These are phyloP conservation scores for Tringa solitaria DNA, from an alignment of 2,113 vertebrate genomes.

Conservation along the genomic window DNA sequence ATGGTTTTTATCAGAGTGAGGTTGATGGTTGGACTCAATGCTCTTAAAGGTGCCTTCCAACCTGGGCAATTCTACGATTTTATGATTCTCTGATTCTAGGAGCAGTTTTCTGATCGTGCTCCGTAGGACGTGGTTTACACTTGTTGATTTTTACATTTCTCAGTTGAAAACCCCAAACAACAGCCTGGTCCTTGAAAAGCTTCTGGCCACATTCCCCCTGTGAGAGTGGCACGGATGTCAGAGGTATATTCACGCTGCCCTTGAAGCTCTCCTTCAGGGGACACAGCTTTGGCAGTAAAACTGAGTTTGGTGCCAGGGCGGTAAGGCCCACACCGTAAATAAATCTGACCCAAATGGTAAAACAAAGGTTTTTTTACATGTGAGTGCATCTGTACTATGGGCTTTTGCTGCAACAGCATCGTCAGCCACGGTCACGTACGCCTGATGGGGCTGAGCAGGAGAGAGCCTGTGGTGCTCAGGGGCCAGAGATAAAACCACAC, in stretches of 20 bases:
- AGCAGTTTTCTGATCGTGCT: neutral
- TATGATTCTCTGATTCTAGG: neutral
- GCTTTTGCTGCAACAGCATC: neutral
- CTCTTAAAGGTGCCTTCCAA: no score
- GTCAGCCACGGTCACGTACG: accelerated
- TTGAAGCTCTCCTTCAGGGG: neutral
- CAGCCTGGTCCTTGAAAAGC: neutral
- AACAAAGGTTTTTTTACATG: neutral
- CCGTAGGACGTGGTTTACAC: neutral
- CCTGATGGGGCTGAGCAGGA: neutral
- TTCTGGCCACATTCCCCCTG: neutral
- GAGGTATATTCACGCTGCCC: neutral
- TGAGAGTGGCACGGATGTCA: neutral
- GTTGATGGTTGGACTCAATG: no score
- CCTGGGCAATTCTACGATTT: no score
- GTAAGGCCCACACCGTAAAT: neutral
- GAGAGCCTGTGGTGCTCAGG: neutral
- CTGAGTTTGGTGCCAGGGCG: neutral
- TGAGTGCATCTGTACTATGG: neutral
- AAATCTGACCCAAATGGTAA: neutral
- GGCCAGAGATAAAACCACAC: neutral
- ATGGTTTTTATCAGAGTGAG: no score
- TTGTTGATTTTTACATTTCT: neutral
- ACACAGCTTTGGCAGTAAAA: neutral
- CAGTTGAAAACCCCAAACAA: neutral